phyloP scores from a whole-genome alignment of 1,140 invertebrate genomes.

The Papilio dardanus region DNA sequence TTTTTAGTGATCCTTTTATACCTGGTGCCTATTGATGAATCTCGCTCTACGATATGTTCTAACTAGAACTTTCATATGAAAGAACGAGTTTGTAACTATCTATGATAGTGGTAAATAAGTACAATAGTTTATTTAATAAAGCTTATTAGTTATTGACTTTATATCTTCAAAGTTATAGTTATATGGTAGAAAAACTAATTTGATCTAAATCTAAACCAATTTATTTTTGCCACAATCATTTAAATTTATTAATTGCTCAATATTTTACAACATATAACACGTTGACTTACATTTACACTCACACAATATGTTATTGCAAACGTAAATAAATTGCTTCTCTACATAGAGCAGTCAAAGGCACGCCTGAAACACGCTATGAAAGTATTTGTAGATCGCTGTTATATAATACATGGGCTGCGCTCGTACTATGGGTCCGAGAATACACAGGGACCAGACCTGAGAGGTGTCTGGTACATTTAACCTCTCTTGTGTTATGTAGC shows the following conservation, averaged over 20 bases:
- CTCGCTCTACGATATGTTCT: neutral
- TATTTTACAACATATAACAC: neutral
- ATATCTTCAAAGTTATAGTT: too few species aligned
- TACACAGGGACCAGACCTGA: neutral
- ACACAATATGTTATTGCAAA: neutral
- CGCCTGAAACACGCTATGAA: slow-evolving; percentile 47
- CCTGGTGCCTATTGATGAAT: neutral
- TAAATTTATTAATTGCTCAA: too few species aligned
- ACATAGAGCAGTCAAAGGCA: neutral
- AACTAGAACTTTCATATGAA: too few species aligned
- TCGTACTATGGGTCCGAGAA: slow-evolving; percentile 3
- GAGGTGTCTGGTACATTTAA: slow-evolving; percentile 11
- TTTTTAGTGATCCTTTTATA: neutral
- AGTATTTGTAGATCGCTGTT: slow-evolving; percentile 44
- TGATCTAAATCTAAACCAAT: too few species aligned
- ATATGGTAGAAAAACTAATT: too few species aligned
- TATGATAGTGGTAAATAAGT: too few species aligned
- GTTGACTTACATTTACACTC: neutral
- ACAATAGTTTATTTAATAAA: too few species aligned
- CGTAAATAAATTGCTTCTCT: neutral
- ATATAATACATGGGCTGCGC: slow-evolving; percentile 12
- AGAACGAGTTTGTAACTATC: too few species aligned
- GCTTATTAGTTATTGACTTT: too few species aligned
- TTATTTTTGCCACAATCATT: too few species aligned
- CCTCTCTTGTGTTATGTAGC: slow-evolving; percentile 16